Conservation (phyloP, 2,888 invertebrate genomes). For the Argyra leucocephala region DNA sequence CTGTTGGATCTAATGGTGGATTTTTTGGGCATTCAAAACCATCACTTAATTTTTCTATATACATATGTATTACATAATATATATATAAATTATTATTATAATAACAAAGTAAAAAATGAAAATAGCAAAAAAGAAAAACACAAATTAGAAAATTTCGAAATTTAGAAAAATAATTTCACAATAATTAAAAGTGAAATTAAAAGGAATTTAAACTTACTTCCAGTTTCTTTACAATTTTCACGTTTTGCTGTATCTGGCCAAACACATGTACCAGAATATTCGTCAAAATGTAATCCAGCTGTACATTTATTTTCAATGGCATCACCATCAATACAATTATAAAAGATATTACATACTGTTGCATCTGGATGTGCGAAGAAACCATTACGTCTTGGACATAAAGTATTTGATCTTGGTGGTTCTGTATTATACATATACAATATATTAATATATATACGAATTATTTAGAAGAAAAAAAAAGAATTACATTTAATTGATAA, state of each 20-base stretch:
- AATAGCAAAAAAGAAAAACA: too few species aligned
- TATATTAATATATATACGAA: not conserved
- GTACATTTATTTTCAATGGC: slow-evolving; percentile 71
- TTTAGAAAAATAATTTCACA: too few species aligned
- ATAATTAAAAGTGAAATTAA: too few species aligned
- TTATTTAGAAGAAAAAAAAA: too few species aligned
- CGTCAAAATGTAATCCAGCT: slow-evolving; percentile 82
- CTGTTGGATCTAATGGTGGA: slow-evolving; percentile 52
- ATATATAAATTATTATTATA: slow-evolving; percentile 7
- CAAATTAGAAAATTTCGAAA: too few species aligned
- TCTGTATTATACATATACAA: slow-evolving; percentile 47
- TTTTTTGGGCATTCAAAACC: slow-evolving; percentile 79
- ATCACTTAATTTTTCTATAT: slow-evolving; percentile 66
- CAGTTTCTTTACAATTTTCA: slow-evolving; percentile 55
- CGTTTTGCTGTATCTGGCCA: slow-evolving; percentile 77
- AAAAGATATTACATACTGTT: slow-evolving; percentile 72
- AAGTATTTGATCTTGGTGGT: slow-evolving; percentile 56
- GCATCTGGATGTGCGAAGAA: slow-evolving; percentile 85
- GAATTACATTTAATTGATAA: not conserved
- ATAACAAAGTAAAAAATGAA: slow-evolving; percentile 7
- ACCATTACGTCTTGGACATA: slow-evolving; percentile 77
- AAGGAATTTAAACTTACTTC: slow-evolving; percentile 50
- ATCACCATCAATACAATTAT: slow-evolving; percentile 81
- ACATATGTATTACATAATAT: slow-evolving; percentile 26
- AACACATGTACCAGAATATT: slow-evolving; percentile 79